Evolutionary conservation across 2,797 vertebrate species (phyloP), one percentile per base, ranked within the genome.

Genomic region (Sebastes umbrosus): DNA sequence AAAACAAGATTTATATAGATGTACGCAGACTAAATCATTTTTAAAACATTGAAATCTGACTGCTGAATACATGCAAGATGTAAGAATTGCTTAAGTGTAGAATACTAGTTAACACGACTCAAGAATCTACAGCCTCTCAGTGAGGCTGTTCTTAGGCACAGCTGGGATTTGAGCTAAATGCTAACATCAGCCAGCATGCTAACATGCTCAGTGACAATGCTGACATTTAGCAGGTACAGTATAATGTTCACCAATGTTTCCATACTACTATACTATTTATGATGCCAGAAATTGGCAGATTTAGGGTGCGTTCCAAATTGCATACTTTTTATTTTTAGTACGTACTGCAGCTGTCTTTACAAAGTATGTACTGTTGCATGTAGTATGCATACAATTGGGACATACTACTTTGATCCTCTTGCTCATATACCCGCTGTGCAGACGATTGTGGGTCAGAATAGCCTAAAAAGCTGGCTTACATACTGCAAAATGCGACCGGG

Each of bases 31-130:
- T 18, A 27, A 18, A 18, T 2, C 13, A 1, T 3, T 25, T 36
- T 25, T 24, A 34, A 55, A 54, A 34, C n/a, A 34, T 0, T 20
- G 50, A 14, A 32, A 9, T 43, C 39, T 16, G 39, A 10, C 31
- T 25, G 20, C 50, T 55, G 29, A 32, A 68, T 27, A 27, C 36
- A 46, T 46, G 20, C 52, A 12, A 55, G 52, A 22, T 0, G 10
- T 0, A 10, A 52, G 50, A 52, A 52, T 22, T 54, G 8, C 52
- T 54, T 2, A 22, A 54, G n/a, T 54, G 52, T 54, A 54, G n/a
- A 54, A n/a, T 54, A 54, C 52, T 22, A 11, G 52, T 0, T 20
- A 20, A 50, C 18, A 0, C 7, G 2, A 50, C 18, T 46, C 43
- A 25, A 25, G 12, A 14, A 57, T 57, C 12, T 25, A 46, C 54